Conservation (phyloP, 2,888 invertebrate genomes). For the Epistrophe grossulariae region DNA sequence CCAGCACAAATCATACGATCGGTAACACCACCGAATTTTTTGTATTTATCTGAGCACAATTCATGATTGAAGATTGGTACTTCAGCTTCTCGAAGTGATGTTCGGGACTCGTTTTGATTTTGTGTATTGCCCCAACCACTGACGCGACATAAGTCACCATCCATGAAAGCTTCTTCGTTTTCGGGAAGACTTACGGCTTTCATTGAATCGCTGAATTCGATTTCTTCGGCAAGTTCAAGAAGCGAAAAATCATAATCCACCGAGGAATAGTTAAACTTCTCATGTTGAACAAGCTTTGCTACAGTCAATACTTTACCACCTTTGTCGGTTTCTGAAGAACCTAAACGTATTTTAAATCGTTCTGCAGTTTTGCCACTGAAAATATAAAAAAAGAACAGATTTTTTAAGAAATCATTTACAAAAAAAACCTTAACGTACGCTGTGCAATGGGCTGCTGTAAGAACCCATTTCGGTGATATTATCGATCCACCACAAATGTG, state of each 20-base stretch:
- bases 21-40: constrained; percentile 84
- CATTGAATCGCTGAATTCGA: constrained; percentile 84
- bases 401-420: not conserved
- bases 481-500: constrained; percentile 83
- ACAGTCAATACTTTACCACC: constrained; percentile 85
- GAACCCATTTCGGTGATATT: constrained; percentile 81
- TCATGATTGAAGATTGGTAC: constrained; percentile 85
- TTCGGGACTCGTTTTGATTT: constrained; percentile 79
- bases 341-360: constrained; percentile 84
- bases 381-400: not conserved
- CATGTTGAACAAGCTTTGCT: constrained; percentile 84
- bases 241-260: constrained; percentile 87
- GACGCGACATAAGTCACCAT: constrained; percentile 81
- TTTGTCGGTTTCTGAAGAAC: constrained; percentile 84
- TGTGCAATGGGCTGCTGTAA: constrained; percentile 83
- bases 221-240: constrained; percentile 84
- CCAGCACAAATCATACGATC: constrained; percentile 87
- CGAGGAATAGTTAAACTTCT: constrained; percentile 85
- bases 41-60: constrained; percentile 85
- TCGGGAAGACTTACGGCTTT: constrained; percentile 84
- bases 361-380: constrained; percentile 79
- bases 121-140: constrained; percentile 83
- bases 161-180: constrained; percentile 78
- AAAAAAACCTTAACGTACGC: constrained; percentile 78
- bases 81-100: constrained; percentile 84